A percentile compares a stretch with the other conserved stretches of the same genome.
Conservation (phyloP, 2,113 vertebrate species). For the Peromyscus maniculatus region DNA sequence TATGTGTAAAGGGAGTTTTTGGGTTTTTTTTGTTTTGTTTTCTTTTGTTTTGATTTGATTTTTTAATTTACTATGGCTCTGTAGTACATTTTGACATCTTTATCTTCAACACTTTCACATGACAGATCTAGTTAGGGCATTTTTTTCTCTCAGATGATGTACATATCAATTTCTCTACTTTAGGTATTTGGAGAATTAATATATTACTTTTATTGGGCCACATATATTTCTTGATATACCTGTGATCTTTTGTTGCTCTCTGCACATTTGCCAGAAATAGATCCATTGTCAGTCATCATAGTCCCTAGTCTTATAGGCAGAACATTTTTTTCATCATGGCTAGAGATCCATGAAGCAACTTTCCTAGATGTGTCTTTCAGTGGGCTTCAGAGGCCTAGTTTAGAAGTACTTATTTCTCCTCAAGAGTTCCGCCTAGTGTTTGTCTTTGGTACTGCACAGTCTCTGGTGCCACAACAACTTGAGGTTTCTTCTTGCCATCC, state of each 20-base stretch:
- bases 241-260: neutral
- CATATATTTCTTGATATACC: neutral
- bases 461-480: neutral
- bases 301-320: rapidly evolving
- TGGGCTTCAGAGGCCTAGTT: neutral
- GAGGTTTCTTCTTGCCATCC: rapidly evolving
- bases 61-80: neutral
- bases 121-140: neutral
- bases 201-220: neutral
- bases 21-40: no score
- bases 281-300: neutral
- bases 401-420: neutral
- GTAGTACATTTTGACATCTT: neutral
- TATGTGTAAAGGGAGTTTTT: neutral
- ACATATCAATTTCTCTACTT: neutral
- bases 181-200: neutral
- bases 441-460: neutral
- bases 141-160: neutral
- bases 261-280: neutral
- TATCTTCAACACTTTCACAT: neutral
- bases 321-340: neutral
- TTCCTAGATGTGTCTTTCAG: neutral
- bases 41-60: neutral
- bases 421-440: neutral
- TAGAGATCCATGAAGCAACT: neutral